Base-by-base conservation (phyloP, 1,140 invertebrate species). In the Megathymus violae region DNA sequence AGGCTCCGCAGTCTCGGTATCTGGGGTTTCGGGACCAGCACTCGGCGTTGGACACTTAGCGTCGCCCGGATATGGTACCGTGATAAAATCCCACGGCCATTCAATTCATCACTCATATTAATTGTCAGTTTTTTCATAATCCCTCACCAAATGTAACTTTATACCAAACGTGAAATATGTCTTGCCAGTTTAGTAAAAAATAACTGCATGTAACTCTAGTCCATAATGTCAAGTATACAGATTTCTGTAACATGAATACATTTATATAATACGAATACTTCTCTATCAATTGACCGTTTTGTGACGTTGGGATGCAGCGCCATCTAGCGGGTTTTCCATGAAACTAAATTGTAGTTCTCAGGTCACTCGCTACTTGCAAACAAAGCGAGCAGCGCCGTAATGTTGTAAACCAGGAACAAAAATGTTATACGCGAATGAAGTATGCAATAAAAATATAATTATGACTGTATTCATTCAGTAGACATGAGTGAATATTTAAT, bases 51-150 rank as follows among this genome's bases (percentile, higher is more conserved):
- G 61, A 16, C 48, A 36, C 22, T 64, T 15, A 10, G 25, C 3
- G 14, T 7, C 54, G 4, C 9, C 41, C 1, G 14, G 52, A 4
- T 22, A 58, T 22, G 13, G 52, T 1, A n/a, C 15, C 5, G 54
- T 46, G 7, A 27, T 58, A 1, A 15, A 19, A 46, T 46, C 41
- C 6, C 54, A 58, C 6, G 54, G 54, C 11, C 52, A 58, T 13
- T 58, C 52, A 10, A 34, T 44, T n/a, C 52, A 58, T 15, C 52
- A 58, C 7, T 25, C 52, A 3, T 58, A 58, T n/a, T 58, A 27
- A 58, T 14, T 14, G 10, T 19, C 14, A 15, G 22, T 16, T 27
- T 15, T 1, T 4, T 44, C 7, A n/a, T n/a, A 34, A 40, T 58
- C 41, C 52, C 25, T 58, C 13, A 13, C 52, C 52, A 44, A 58